These are phyloP conservation scores for Eretmocerus hayati DNA, from an alignment of 2,888 invertebrate genomes.

Conservation along the genomic window DNA sequence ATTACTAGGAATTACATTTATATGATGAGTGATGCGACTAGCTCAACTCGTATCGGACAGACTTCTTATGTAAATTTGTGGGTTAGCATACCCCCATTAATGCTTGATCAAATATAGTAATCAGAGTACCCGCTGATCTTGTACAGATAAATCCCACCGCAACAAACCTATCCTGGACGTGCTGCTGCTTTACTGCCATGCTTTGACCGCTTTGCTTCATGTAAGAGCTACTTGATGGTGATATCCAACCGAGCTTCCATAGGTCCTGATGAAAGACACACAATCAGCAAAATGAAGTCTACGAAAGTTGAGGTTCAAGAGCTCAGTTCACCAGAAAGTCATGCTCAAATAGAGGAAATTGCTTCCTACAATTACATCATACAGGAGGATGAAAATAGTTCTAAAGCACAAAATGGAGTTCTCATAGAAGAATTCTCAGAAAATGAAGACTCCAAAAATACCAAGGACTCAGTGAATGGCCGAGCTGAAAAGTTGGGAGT, in stretches of 20 bases:
- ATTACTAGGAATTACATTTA: too few species aligned
- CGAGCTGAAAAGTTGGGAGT: conserved; percentile 26
- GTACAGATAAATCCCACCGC: too few species aligned
- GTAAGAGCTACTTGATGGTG: too few species aligned
- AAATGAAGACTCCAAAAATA: conserved; percentile 40
- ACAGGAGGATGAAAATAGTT: conserved; percentile 45
- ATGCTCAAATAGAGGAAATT: conserved; percentile 56
- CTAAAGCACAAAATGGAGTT: conserved; percentile 38
- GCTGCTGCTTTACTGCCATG: too few species aligned
- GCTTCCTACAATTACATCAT: conserved; percentile 56
- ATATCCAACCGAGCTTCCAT: conserved; percentile 35
- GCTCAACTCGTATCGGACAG: too few species aligned
- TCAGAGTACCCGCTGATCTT: too few species aligned
- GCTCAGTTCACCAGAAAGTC: conserved; percentile 41
- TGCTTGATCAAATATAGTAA: too few species aligned
- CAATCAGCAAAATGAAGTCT: conserved; percentile 60
- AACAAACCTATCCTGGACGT: too few species aligned
- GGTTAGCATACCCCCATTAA: too few species aligned
- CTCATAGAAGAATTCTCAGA: conserved; percentile 46
- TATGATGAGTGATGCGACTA: too few species aligned
- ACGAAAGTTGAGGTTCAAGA: conserved; percentile 56
- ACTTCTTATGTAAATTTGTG: too few species aligned
- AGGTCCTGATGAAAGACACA: conserved; percentile 63
- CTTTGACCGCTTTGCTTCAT: too few species aligned
- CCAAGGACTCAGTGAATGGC: neutral